Conservation (phyloP, 1,140 invertebrate genomes). For the Drosophila ogumai region DNA sequence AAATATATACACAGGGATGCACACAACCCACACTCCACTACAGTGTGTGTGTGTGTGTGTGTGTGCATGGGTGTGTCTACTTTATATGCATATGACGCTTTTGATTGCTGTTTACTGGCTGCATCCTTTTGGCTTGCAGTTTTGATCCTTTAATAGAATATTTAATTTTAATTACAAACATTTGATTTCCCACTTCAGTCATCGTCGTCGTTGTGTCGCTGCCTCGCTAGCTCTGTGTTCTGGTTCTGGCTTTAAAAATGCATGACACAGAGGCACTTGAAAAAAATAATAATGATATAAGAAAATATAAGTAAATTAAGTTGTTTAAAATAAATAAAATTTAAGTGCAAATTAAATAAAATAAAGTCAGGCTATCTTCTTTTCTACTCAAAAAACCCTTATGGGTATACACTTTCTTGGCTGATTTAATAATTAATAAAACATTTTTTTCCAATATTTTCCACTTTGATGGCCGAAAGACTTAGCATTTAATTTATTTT, state of each 20-base stretch:
- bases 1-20: constrained; percentile 56
- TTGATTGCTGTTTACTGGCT: constrained; percentile 79
- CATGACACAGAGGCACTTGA: constrained; percentile 40
- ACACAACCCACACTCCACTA: not conserved
- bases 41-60: not conserved
- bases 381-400: not conserved
- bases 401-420: not conserved
- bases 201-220: constrained; percentile 43
- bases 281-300: not conserved
- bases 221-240: constrained; percentile 12
- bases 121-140: constrained; percentile 77
- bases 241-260: constrained; percentile 61
- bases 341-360: not conserved
- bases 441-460: too few relatives aligned
- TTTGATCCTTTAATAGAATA: constrained; percentile 84
- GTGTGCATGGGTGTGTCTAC: constrained; percentile 25
- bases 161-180: constrained; percentile 84
- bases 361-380: not conserved
- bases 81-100: constrained; percentile 58
- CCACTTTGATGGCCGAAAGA: too few relatives aligned
- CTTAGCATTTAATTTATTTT: not conserved
- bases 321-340: not conserved
- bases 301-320: not conserved
- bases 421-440: not conserved
- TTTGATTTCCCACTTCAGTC: constrained; percentile 82